A percentile compares a stretch with the other conserved stretches of the same genome.
Evolutionary conservation across 2,797 vertebrate species (phyloP).

Genomic region (Lophius americanus): DNA sequence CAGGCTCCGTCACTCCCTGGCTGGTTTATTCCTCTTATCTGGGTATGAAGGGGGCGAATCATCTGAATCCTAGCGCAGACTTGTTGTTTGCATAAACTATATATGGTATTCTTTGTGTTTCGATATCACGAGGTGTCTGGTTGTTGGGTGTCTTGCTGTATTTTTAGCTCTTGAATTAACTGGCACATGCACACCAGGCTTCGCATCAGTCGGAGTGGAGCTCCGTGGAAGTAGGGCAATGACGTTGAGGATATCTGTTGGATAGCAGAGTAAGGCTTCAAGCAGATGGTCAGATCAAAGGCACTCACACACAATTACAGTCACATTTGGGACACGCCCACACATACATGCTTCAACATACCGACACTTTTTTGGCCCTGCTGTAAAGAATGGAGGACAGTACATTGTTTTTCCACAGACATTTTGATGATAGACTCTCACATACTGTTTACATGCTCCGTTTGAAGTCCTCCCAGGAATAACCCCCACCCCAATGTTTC

Average conservation of each 20-base stretch:
- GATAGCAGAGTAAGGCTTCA: conserved; percentile 40
- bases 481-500: conserved; percentile 25
- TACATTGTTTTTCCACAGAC: conserved; percentile 57
- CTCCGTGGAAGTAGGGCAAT: conserved; percentile 38
- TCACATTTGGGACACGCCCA: conserved; percentile 55
- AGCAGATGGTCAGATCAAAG: conserved; percentile 72
- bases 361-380: conserved; percentile 59
- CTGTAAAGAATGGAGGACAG: conserved; percentile 41
- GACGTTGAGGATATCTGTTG: conserved; percentile 31
- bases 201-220: background rate
- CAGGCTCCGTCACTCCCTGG: conserved; percentile 40
- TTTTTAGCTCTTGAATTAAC: conserved; percentile 15
- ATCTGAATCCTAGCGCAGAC: conserved; percentile 1
- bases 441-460: conserved; percentile 47
- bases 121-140: conserved; percentile 20
- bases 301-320: conserved; percentile 52
- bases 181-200: background rate
- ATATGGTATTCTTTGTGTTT: conserved; percentile 17
- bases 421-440: conserved; percentile 48
- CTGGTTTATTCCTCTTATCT: conserved; percentile 39
- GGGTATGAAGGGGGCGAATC: conserved; percentile 19
- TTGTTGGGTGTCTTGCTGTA: background rate
- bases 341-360: conserved; percentile 53
- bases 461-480: conserved; percentile 66
- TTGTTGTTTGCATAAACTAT: conserved; percentile 1